Base-by-base conservation (phyloP, 2,797 vertebrate genomes). In the Sebastes steindachneri region DNA sequence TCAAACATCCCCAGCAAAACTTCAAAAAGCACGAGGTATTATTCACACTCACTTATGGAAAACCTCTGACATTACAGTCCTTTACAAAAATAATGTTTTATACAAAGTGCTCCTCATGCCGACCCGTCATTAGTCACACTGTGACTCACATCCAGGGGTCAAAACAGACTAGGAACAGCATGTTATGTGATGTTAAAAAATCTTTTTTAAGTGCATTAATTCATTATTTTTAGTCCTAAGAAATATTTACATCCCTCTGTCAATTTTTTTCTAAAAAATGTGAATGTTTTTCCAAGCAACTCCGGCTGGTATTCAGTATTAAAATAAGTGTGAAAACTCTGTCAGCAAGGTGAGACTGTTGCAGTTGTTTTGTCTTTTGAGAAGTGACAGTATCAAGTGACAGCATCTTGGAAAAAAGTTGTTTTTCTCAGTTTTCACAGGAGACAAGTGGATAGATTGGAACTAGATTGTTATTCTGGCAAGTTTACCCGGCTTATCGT, bases 81-180 rank as follows among this genome's bases (percentile, higher is more conserved):
- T 88, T 79, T 63, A 73, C 68, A 67, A 82, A 90, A 91, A 91
- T 80, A 92, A 73, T 9, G 31, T 80, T 88, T 74, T 26, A 64
- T 28, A 48, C 71, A 68, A 80, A 89, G 86, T 77, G 84, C 80
- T 85, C 66, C 78, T 86, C 77, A 7, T 88, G 88, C 63, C 23
- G 9, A 62, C 48, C 78, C 21, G 4, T 85, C 79, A 72, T 90
- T 85, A 84, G 80, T 93, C 89, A 89, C 73, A 1, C 23, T 37
- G 59, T 92, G 90, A 92, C 65, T 92, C 90, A 90, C 58, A 26
- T 35, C 60, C 53, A 17, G 55, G 67, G 79, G 84, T 88, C 68
- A 45, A 14, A 80, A 9, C 60, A 23, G 51, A 75, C 51, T 54
- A 77, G 70, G 55, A 63, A 73, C 73, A 12, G 25, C 14, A 59